These are phyloP conservation scores for Tragelaphus scriptus DNA, from an alignment of 2,113 vertebrate species.

Conservation along the genomic window DNA sequence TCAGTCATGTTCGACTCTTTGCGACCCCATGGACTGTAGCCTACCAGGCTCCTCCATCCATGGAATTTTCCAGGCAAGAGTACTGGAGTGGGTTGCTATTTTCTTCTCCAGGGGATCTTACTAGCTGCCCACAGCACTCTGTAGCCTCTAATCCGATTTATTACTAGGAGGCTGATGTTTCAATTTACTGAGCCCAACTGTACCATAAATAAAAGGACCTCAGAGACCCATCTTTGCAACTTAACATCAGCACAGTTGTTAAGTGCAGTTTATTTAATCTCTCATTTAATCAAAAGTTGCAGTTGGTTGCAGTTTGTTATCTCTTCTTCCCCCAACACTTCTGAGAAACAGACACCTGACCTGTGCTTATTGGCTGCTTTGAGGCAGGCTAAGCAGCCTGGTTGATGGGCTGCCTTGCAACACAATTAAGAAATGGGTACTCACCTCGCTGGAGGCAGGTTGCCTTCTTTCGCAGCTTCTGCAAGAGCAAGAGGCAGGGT, in stretches of 20 bases:
- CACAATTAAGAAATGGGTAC: neutral
- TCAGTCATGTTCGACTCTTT: rapidly evolving
- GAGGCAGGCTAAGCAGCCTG: rapidly evolving
- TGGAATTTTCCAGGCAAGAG: too few relatives aligned
- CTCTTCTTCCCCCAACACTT: neutral
- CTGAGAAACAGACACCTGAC: neutral
- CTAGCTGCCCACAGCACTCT: neutral
- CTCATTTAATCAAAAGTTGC: slow-evolving; percentile 13
- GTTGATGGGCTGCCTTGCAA: rapidly evolving
- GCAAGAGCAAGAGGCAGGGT: slow-evolving; percentile 49
- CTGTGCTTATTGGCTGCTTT: neutral
- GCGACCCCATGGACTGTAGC: too few relatives aligned
- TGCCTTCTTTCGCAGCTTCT: slow-evolving; percentile 65
- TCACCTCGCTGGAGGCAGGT: slow-evolving; percentile 69
- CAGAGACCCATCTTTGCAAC: slow-evolving; percentile 13
- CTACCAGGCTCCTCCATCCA: too few relatives aligned
- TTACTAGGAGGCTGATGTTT: slow-evolving; percentile 20
- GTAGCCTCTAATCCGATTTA: neutral
- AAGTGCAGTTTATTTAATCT: slow-evolving; percentile 22
- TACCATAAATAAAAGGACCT: neutral
- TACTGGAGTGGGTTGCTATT: too few relatives aligned
- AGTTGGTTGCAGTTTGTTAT: neutral
- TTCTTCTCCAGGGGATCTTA: too few relatives aligned
- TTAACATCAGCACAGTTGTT: neutral
- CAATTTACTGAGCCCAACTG: neutral